phyloP scores from a whole-genome alignment of 2,888 invertebrate genomes.

The Tachina grossa region DNA sequence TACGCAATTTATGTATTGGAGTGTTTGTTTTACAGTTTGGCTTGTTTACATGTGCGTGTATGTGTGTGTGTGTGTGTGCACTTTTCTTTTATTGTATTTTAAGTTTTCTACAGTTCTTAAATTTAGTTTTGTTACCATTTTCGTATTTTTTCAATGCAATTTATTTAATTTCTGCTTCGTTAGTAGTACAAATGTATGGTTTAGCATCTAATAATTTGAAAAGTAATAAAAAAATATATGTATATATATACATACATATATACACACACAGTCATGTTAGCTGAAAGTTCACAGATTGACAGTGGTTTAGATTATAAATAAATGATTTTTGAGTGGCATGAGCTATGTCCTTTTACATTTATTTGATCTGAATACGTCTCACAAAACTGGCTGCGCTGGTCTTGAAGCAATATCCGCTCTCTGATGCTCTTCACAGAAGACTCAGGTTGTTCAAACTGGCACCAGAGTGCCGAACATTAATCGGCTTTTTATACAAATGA shows the following conservation, averaged over 20 bases:
- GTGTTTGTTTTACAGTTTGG: background rate
- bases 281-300: background rate
- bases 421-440: too few species aligned
- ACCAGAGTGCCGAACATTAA: too few species aligned
- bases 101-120: conserved; percentile 54
- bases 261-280: background rate
- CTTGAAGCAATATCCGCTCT: too few species aligned
- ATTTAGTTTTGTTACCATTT: conserved; percentile 41
- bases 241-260: too few species aligned
- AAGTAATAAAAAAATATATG: background rate
- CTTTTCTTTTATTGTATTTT: conserved; percentile 39
- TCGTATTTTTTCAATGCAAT: conserved; percentile 40
- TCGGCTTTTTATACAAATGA: too few species aligned
- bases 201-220: conserved; percentile 55
- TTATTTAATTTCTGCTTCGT: conserved; percentile 68
- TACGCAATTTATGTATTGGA: conserved; percentile 49
- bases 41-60: background rate
- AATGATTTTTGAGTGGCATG: too few species aligned
- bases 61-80: background rate
- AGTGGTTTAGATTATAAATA: too few species aligned
- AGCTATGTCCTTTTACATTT: too few species aligned
- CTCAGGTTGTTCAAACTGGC: too few species aligned
- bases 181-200: conserved; percentile 50
- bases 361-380: too few species aligned
- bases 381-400: too few species aligned